phyloP scores from a whole-genome alignment of 2,797 vertebrate species.

The Astyanax mexicanus region DNA sequence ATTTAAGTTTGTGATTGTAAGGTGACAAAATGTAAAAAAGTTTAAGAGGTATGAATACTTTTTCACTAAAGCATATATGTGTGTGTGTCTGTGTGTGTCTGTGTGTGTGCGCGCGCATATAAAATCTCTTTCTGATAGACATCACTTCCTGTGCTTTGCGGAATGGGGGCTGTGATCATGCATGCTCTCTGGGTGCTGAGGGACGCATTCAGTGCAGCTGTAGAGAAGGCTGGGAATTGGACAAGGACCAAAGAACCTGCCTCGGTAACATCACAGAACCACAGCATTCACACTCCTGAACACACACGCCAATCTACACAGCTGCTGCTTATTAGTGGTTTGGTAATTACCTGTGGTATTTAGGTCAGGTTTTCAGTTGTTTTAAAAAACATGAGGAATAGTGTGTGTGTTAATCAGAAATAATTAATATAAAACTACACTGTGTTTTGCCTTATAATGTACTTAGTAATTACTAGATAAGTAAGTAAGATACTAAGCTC shows the following conservation, averaged over 20 bases:
- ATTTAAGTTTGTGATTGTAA: too few relatives aligned
- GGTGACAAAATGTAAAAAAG: too few relatives aligned
- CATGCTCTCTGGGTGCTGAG: conserved; percentile 69
- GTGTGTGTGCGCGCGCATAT: conserved; percentile 1
- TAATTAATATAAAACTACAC: too few relatives aligned
- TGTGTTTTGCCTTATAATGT: too few relatives aligned
- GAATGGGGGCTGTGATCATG: conserved; percentile 82
- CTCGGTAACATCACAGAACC: conserved; percentile 68
- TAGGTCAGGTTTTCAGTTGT: too few relatives aligned
- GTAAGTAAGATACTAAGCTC: too few relatives aligned
- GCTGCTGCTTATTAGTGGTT: neutral
- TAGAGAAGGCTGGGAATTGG: conserved; percentile 75
- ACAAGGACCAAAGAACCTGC: conserved; percentile 73
- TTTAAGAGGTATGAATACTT: too few relatives aligned
- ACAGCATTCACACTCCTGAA: neutral
- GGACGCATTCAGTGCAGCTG: conserved; percentile 77
- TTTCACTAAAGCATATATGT: too few relatives aligned
- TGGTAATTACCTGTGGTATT: neutral
- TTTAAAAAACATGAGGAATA: too few relatives aligned
- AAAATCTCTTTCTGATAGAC: conserved; percentile 63
- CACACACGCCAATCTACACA: neutral
- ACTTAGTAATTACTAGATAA: too few relatives aligned
- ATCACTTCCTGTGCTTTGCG: conserved; percentile 77
- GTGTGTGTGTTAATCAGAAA: too few relatives aligned
- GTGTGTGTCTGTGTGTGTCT: neutral